A percentile compares a stretch with the other conserved stretches of the same genome.
phyloP scores from a whole-genome alignment of 2,888 invertebrate species.

The Volucella zonaria region DNA sequence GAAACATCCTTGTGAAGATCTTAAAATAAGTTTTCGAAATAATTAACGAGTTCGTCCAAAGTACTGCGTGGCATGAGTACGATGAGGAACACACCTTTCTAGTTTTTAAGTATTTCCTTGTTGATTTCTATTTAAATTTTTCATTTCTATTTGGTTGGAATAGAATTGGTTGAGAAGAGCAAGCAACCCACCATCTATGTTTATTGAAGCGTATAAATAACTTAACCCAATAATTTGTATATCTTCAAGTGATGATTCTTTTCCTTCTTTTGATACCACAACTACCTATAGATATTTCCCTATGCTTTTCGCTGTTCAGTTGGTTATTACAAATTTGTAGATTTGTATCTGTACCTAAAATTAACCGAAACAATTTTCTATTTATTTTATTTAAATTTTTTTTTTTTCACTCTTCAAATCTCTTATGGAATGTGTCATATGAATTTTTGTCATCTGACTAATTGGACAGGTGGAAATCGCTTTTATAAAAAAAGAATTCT shows the following conservation, averaged over 20 bases:
- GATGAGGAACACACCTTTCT: conserved; percentile 41
- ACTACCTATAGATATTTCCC: too few relatives aligned
- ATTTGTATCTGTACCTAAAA: conserved; percentile 47
- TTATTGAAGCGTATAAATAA: conserved; percentile 56
- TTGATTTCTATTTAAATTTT: conserved; percentile 19
- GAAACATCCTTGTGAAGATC: conserved; percentile 25
- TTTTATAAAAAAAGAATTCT: conserved; percentile 27
- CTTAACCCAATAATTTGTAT: conserved; percentile 54
- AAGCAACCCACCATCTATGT: conserved; percentile 2
- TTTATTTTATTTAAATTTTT: conserved; percentile 41
- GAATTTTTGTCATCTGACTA: conserved; percentile 71
- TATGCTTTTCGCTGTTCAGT: too few relatives aligned
- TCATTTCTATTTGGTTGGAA: too few relatives aligned
- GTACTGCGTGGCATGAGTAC: neutral
- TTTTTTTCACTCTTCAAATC: conserved; percentile 38
- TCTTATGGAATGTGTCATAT: conserved; percentile 70
- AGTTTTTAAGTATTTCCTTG: conserved; percentile 45
- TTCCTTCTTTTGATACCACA: neutral
- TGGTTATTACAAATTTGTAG: neutral
- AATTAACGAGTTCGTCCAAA: conserved; percentile 44
- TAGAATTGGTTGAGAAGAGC: too few relatives aligned
- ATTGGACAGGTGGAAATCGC: conserved; percentile 74
- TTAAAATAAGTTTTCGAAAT: conserved; percentile 54
- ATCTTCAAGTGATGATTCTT: conserved; percentile 21
- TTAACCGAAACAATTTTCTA: conserved; percentile 24